Conservation (phyloP, 2,113 vertebrate genomes). For the Hippopotamus amphibius region DNA sequence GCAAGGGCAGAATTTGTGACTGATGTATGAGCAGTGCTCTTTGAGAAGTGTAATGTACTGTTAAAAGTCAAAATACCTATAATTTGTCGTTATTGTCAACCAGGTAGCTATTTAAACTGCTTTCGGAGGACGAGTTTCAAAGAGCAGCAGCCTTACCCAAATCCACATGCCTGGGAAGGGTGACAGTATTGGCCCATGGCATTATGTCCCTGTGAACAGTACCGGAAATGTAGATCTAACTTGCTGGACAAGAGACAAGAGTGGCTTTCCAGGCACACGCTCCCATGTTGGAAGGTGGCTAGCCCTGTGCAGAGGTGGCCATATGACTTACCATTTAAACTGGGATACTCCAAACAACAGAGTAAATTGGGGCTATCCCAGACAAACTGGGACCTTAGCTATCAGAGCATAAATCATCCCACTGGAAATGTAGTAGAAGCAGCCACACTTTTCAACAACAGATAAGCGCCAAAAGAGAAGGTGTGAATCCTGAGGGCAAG, state of each 20-base stretch:
- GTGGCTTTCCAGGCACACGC: background rate
- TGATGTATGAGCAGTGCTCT: background rate
- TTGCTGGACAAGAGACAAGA: background rate
- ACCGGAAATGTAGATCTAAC: background rate
- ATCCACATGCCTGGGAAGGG: background rate
- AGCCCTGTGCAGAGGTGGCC: background rate
- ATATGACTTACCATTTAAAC: background rate
- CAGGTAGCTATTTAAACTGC: background rate
- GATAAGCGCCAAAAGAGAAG: background rate
- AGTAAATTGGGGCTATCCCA: background rate
- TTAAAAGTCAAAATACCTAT: background rate
- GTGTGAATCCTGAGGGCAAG: background rate
- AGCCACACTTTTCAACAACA: background rate
- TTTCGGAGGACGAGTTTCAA: background rate
- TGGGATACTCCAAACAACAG: background rate
- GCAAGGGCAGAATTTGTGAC: background rate
- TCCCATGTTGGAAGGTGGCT: background rate
- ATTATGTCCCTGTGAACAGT: background rate
- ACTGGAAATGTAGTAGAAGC: background rate
- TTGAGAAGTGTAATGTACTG: background rate
- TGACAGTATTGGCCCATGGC: background rate
- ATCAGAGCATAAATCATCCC: background rate
- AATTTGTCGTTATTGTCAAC: background rate
- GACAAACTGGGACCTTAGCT: background rate
- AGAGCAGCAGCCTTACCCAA: background rate